Evolutionary conservation across 1,140 invertebrate genomes (phyloP), one percentile per base, ranked within the genome.

Genomic region (Drosophila insularis): DNA sequence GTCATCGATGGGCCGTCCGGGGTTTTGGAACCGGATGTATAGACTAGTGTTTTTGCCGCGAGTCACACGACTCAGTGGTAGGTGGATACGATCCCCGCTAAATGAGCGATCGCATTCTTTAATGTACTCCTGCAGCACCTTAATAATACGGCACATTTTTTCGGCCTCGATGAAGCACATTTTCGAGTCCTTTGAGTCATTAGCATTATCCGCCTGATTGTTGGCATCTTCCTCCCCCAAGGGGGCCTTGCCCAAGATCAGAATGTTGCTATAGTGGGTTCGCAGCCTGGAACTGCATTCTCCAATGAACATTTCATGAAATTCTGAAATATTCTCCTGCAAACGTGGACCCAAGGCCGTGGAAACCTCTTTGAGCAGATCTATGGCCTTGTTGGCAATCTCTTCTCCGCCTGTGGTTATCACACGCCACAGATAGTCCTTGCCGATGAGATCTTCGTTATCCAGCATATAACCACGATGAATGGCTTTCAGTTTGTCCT

Each of bases 381-480:
- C 95, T 74, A 98, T 98, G 14, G 97, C 98, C 87, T 97, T 95
- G 80, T 95, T 95, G 23, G 98, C 97, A 74, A 99, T 98, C 81
- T 98, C 97, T 87, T 99, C 98, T 11, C 95, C 94, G 74, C 97
- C 96, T 72, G 96, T 95, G 10, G 97, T 96, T 59, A 98, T 97
- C 35, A 98, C 96, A 91, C 97, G 95, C 98, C 98, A 99, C 68
- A 99, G 93, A 94, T 99, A 99, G 93, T 99, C 98, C 80, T 97
- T 95, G 69, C 98, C 98, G 90, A 99, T 98, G 74, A 99, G 94
- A 93, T 99, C 98, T 70, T 96, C 94, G 91, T 97, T 96, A 90
- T 97, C 96, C 60, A 97, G 93, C 91, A 97, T 95, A 82, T 95
- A 96, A 63, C 95, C 94, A 89, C 97, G 94, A 91, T 97, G 93